Base-by-base conservation (phyloP, 2,888 invertebrate genomes). In the Exephanes ischioxanthus region DNA sequence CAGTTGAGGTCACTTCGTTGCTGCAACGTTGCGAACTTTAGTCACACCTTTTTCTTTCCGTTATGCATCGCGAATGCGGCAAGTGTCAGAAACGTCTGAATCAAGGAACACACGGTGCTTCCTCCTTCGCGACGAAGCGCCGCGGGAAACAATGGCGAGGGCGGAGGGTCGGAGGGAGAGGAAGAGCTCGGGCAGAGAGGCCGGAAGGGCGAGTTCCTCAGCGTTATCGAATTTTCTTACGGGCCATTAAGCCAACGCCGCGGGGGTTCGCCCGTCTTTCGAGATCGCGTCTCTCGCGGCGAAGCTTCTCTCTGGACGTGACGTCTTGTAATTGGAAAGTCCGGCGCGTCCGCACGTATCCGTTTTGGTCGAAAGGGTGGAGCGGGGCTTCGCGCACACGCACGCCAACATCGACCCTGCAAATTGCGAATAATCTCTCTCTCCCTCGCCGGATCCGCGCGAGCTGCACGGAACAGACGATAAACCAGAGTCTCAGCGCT, bases 301-400 rank as follows among this genome's bases (percentile, higher is more conserved):
- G 61, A 53, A 79, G 79, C 82, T 73, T 70, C 75, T 45, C 71
- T 82, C 85, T 82, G 85, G 82, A 85, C 82, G 81, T 85, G 85
- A 85, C 85, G 85, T 85, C 82, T 82, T 85, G 75, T 82, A 85
- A 85, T 85, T 85, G 85, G 79, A 85, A 85, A 85, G 78, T 70
- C 78, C 63, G 45, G 75, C 75, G 61, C 77, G 78, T 78, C 84
- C 78, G 73, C 84, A 85, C 85, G 85, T 63, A 30, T 85, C 70
- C 85, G 79, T 68, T 37, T 9, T 14, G 71, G 53, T 63, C 80
- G 53, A 53, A 84, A 84, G 81, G 84, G 84, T 81, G 73, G 63
- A 68, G 45, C 70, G 16, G 11, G 22, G 19, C 6, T 33, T 16
- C 33, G 7, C 30, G 26, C n/a, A 16, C 30, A 30, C 53, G n/a